phyloP scores from a whole-genome alignment of 2,888 invertebrate genomes.

The Stomorhina lunata region DNA sequence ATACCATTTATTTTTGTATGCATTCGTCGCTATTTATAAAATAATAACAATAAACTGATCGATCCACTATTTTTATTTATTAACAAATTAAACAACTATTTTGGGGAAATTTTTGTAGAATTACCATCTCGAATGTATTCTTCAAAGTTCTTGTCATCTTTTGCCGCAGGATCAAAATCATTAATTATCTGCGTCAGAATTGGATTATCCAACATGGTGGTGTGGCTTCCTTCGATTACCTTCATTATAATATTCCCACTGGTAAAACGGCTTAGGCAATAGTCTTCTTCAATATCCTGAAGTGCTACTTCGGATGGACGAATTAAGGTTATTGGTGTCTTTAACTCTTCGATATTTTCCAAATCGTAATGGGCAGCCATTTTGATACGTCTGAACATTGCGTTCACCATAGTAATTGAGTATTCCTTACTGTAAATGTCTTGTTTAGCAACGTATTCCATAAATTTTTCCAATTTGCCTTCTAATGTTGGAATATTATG shows the following conservation, averaged over 20 bases:
- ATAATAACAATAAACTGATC: no score
- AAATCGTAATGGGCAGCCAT: slow-evolving; percentile 81
- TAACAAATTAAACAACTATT: background rate
- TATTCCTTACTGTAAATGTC: slow-evolving; percentile 78
- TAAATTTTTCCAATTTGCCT: slow-evolving; percentile 81
- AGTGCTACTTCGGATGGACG: slow-evolving; percentile 83
- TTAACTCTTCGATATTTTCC: slow-evolving; percentile 78
- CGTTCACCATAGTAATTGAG: slow-evolving; percentile 77
- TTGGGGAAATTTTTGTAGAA: slow-evolving; percentile 62
- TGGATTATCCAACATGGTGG: slow-evolving; percentile 85
- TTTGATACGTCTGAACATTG: slow-evolving; percentile 82
- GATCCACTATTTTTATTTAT: no score
- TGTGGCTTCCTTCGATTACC: slow-evolving; percentile 87
- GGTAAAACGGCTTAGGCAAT: slow-evolving; percentile 83
- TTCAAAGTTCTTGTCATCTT: slow-evolving; percentile 76
- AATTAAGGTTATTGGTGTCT: slow-evolving; percentile 83
- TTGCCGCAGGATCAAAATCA: slow-evolving; percentile 75
- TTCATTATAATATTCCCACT: slow-evolving; percentile 82
- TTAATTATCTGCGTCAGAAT: slow-evolving; percentile 85
- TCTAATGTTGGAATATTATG: slow-evolving; percentile 82
- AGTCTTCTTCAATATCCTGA: slow-evolving; percentile 83
- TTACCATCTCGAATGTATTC: slow-evolving; percentile 73
- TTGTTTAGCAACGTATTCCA: slow-evolving; percentile 80
- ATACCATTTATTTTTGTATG: no score
- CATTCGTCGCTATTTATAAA: no score